These are phyloP conservation scores for Podocnemis expansa DNA, from an alignment of 2,113 vertebrate species.

Conservation along the genomic window DNA sequence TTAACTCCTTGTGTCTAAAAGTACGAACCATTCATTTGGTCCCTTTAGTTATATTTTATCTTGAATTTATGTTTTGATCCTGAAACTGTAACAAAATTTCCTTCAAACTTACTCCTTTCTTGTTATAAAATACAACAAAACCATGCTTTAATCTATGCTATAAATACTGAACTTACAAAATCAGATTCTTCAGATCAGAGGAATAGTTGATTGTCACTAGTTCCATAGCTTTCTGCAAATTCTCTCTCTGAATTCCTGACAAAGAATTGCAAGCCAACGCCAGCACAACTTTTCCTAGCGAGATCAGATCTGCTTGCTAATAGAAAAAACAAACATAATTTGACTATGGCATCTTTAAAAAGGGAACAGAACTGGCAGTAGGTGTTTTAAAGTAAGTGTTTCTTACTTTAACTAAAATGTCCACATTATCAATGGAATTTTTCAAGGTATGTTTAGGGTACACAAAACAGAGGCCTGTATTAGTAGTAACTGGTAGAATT, in stretches of 20 bases:
- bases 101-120: neutral
- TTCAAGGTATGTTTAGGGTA: neutral
- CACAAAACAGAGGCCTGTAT: neutral
- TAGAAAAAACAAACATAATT: conserved; percentile 65
- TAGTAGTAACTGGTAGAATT: neutral
- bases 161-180: conserved; percentile 87
- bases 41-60: neutral
- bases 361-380: neutral
- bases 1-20: neutral
- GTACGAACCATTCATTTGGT: neutral
- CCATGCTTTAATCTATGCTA: neutral
- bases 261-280: conserved; percentile 98
- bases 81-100: neutral
- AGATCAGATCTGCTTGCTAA: conserved; percentile 99
- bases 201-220: conserved; percentile 99
- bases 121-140: neutral
- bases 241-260: conserved; percentile 98
- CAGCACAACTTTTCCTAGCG: conserved; percentile 98
- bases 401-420: neutral
- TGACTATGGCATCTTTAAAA: neutral
- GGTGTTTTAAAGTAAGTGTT: neutral
- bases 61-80: neutral
- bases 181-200: conserved; percentile 99
- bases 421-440: neutral
- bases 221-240: conserved; percentile 99